A percentile compares a stretch with the other conserved stretches of the same genome.
phyloP scores from a whole-genome alignment of 2,797 vertebrate genomes.

The Onychomys torridus region DNA sequence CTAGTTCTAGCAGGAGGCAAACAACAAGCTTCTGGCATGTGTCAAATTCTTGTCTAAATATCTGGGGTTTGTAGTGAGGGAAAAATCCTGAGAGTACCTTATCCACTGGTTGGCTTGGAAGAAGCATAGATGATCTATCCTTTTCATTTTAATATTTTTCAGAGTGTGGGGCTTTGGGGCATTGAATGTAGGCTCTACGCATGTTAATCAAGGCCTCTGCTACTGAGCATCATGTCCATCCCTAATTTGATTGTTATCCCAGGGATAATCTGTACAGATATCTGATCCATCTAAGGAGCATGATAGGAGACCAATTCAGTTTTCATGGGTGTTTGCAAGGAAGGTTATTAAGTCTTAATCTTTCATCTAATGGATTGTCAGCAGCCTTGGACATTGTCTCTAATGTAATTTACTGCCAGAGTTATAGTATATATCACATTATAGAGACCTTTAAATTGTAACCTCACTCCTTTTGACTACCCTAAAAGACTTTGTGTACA shows the following conservation, averaged over 20 bases:
- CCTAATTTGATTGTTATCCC: not conserved
- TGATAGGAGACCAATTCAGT: not conserved
- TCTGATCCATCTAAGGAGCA: not conserved
- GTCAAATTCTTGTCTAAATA: constrained; percentile 57
- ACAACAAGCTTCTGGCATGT: not conserved
- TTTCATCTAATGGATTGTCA: not conserved
- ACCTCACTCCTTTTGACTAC: not conserved
- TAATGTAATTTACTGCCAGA: not conserved
- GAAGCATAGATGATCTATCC: not conserved
- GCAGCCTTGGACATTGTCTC: not conserved
- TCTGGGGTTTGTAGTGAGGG: constrained; percentile 38
- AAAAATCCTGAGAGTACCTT: constrained; percentile 37
- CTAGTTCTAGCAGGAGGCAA: constrained; percentile 38
- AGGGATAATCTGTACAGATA: not conserved
- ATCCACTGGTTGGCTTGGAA: not conserved
- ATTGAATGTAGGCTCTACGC: not conserved
- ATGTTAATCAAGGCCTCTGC: not conserved
- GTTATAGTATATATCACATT: not conserved
- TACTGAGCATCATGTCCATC: not conserved
- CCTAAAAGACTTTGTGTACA: not conserved
- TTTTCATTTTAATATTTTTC: not conserved
- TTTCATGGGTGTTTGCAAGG: not conserved
- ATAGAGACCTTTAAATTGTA: not conserved
- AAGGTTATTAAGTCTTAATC: not conserved
- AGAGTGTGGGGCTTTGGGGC: rapidly evolving